phyloP scores from a whole-genome alignment of 2,797 vertebrate species.

The Ctenopoma kingsleyae region DNA sequence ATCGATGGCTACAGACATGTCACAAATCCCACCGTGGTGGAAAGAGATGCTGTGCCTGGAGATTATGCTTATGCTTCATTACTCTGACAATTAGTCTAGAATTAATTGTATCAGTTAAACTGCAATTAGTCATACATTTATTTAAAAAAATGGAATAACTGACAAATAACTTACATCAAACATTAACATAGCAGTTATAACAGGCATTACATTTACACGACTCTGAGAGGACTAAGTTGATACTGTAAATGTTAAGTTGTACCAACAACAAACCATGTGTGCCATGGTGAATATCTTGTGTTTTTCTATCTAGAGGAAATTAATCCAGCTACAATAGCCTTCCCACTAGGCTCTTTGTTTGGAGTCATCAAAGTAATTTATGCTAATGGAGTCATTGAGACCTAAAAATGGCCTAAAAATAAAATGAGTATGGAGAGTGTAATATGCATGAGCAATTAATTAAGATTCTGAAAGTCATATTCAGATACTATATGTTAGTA shows the following conservation, averaged over 20 bases:
- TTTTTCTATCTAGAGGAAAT: conserved; percentile 53
- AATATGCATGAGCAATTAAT: conserved; percentile 52
- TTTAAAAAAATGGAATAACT: conserved; percentile 48
- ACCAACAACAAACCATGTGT: conserved; percentile 18
- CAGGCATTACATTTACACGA: conserved; percentile 36
- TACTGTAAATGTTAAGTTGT: conserved; percentile 30
- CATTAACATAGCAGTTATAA: conserved; percentile 25
- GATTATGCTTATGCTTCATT: conserved; percentile 42
- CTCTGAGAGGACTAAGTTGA: conserved; percentile 30
- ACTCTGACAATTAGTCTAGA: conserved; percentile 42
- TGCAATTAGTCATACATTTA: conserved; percentile 49
- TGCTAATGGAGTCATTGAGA: conserved; percentile 73
- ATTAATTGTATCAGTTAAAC: conserved; percentile 45
- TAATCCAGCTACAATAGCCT: conserved; percentile 56
- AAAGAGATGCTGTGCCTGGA: conserved; percentile 6
- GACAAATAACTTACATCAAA: conserved; percentile 58
- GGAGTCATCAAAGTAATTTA: conserved; percentile 74
- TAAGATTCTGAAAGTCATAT: conserved; percentile 39
- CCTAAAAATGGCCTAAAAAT: conserved; percentile 51
- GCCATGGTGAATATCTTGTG: conserved; percentile 47
- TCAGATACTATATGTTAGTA: conserved; percentile 33
- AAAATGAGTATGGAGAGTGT: conserved; percentile 36
- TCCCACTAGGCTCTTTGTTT: conserved; percentile 58
- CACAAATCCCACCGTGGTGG: conserved; percentile 22
- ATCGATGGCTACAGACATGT: conserved; percentile 14